These are phyloP conservation scores for Coptodon rendalli DNA, from an alignment of 2,113 vertebrate species.

Conservation along the genomic window DNA sequence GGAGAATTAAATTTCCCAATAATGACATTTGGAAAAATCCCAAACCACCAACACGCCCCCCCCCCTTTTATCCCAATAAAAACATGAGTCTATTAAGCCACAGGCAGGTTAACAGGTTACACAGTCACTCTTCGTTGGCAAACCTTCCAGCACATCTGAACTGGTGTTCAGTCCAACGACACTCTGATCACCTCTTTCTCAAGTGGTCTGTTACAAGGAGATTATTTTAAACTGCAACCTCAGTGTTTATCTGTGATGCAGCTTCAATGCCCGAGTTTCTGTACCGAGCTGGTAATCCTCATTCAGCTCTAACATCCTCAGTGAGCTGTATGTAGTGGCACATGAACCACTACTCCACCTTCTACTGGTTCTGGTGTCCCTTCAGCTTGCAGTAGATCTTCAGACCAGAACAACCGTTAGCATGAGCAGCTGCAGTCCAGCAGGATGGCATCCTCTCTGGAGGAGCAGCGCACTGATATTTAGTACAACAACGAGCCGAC, in stretches of 20 bases:
- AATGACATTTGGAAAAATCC: rapidly evolving
- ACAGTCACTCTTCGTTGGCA: background rate
- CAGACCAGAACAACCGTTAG: background rate
- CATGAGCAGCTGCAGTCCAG: background rate
- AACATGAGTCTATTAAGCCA: background rate
- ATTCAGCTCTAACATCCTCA: background rate
- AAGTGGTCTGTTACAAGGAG: background rate
- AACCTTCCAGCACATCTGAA: background rate
- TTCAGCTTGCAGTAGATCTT: background rate
- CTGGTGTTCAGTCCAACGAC: background rate
- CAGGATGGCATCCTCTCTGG: background rate
- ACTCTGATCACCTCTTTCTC: background rate
- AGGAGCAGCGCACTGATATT: background rate
- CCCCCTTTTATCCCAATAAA: rapidly evolving
- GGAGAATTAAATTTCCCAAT: background rate
- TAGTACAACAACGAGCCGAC: background rate
- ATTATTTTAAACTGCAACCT: rapidly evolving
- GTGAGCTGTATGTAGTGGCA: background rate
- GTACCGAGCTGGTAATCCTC: background rate
- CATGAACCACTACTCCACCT: background rate
- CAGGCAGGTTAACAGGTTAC: background rate
- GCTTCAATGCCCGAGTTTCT: background rate
- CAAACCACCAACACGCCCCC: no score
- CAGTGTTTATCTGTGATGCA: rapidly evolving
- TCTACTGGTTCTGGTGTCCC: background rate